A percentile compares a stretch with the other conserved stretches of the same genome.
Evolutionary conservation across 2,888 invertebrate species (phyloP).

Genomic region (Apantesis nais): DNA sequence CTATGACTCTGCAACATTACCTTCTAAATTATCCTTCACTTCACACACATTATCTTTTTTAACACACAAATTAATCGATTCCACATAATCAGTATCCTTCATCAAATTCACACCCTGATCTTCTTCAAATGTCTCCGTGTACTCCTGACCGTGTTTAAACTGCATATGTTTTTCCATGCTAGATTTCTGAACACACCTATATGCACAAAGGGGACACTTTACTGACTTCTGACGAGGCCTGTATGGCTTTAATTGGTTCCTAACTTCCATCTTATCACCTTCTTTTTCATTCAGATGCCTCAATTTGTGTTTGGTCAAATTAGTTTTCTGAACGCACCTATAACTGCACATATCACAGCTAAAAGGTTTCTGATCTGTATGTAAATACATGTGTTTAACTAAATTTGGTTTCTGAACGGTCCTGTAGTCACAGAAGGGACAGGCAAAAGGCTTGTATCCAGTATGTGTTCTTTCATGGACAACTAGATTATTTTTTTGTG

Average conservation of each 20-base stretch:
- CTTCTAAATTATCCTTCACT: conserved; percentile 31
- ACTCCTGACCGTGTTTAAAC: conserved; percentile 68
- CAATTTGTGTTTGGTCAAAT: conserved; percentile 79
- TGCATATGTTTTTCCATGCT: conserved; percentile 80
- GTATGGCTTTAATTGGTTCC: conserved; percentile 71
- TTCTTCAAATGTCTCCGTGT: conserved; percentile 17
- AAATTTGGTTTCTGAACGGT: conserved; percentile 83
- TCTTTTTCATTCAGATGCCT: conserved; percentile 77
- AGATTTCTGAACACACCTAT: conserved; percentile 77
- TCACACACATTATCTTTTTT: conserved; percentile 54
- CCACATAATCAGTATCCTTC: conserved; percentile 43
- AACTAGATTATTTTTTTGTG: conserved; percentile 81
- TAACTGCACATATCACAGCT: conserved; percentile 81
- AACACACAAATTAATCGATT: conserved; percentile 66
- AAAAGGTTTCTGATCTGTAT: conserved; percentile 81
- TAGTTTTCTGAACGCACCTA: conserved; percentile 81
- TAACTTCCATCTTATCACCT: conserved; percentile 63
- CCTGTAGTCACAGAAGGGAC: conserved; percentile 79
- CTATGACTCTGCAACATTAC: conserved; percentile 38
- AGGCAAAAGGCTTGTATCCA: conserved; percentile 80
- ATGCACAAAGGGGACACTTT: conserved; percentile 74
- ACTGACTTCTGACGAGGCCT: conserved; percentile 76
- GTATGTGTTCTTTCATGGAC: conserved; percentile 83
- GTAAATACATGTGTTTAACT: conserved; percentile 83
- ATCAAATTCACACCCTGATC: conserved; percentile 17